These are phyloP conservation scores for Arrhopalites spinosus DNA, from an alignment of 2,888 invertebrate genomes.

Conservation along the genomic window DNA sequence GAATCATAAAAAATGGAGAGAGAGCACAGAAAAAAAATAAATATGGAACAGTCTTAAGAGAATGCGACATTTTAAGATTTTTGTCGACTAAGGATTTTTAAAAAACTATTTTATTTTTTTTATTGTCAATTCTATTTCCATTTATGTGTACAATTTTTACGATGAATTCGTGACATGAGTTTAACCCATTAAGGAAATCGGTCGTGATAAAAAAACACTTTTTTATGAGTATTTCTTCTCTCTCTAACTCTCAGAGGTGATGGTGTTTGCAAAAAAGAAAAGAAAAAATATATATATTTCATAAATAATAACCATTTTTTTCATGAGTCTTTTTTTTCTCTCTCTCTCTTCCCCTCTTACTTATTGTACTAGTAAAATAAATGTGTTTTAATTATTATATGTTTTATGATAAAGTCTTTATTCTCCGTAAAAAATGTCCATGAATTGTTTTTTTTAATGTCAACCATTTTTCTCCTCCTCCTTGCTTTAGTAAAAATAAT, in stretches of 20 bases:
- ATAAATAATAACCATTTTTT: conserved; percentile 28
- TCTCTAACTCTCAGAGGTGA: conserved; percentile 9
- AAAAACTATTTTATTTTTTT: too few relatives aligned
- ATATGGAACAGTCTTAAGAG: not conserved
- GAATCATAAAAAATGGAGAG: conserved; percentile 6
- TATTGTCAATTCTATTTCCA: conserved; percentile 36
- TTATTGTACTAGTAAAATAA: not conserved
- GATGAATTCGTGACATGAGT: conserved; percentile 38
- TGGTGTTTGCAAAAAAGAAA: conserved; percentile 26
- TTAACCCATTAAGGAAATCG: conserved; percentile 42
- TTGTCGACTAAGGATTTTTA: conserved; percentile 26
- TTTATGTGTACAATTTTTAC: conserved; percentile 31
- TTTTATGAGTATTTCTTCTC: conserved; percentile 24
- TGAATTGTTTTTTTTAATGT: conserved; percentile 16
- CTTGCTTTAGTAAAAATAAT: conserved; percentile 1
- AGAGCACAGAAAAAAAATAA: not conserved
- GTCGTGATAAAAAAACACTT: conserved; percentile 36
- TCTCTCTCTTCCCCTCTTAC: too few relatives aligned
- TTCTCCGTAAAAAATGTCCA: conserved; percentile 10
- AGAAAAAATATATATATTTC: not conserved
- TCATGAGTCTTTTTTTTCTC: too few relatives aligned
- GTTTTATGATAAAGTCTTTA: conserved; percentile 9
- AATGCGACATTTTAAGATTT: conserved; percentile 31
- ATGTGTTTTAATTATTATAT: conserved; percentile 22
- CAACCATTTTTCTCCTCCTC: not conserved